A percentile compares a stretch with the other conserved stretches of the same genome.
Evolutionary conservation across 2,888 invertebrate species (phyloP).

Genomic region (Latrodectus elegans): DNA sequence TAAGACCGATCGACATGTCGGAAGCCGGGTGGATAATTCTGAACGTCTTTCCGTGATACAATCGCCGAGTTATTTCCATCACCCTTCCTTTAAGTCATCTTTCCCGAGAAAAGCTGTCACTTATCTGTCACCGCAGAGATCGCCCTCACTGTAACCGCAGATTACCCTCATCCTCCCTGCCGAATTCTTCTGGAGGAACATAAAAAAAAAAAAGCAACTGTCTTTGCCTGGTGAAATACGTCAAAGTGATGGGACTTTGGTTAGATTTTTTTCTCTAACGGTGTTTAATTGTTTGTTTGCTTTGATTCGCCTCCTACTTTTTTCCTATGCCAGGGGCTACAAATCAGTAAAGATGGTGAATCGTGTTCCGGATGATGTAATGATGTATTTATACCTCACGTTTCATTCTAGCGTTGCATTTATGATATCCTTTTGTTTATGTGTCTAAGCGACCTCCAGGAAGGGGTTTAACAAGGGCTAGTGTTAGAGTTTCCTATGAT

Average conservation of each 20-base stretch:
- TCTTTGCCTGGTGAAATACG: neutral
- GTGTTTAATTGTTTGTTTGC: conserved; percentile 45
- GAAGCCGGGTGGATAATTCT: conserved; percentile 32
- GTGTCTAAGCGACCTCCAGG: no score
- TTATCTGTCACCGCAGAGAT: conserved; percentile 58
- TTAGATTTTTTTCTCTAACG: conserved; percentile 20
- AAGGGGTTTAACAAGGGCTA: no score
- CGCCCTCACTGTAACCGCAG: conserved; percentile 36
- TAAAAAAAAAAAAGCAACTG: conserved; percentile 6
- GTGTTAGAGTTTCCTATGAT: no score
- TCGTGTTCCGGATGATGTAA: neutral
- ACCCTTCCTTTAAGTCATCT: conserved; percentile 52
- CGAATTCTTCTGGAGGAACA: conserved; percentile 3
- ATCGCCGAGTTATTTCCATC: conserved; percentile 62
- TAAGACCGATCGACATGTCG: conserved; percentile 59
- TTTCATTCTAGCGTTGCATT: no score
- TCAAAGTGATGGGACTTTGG: conserved; percentile 6
- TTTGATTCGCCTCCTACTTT: conserved; percentile 3
- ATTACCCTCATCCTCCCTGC: conserved; percentile 29
- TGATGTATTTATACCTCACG: no score
- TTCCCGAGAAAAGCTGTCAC: conserved; percentile 51
- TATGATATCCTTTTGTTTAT: no score
- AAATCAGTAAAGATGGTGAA: neutral
- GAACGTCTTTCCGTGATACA: conserved; percentile 39
- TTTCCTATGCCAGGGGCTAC: neutral